These are phyloP conservation scores for Nestor notabilis DNA, from an alignment of 2,113 vertebrate species.

Conservation along the genomic window DNA sequence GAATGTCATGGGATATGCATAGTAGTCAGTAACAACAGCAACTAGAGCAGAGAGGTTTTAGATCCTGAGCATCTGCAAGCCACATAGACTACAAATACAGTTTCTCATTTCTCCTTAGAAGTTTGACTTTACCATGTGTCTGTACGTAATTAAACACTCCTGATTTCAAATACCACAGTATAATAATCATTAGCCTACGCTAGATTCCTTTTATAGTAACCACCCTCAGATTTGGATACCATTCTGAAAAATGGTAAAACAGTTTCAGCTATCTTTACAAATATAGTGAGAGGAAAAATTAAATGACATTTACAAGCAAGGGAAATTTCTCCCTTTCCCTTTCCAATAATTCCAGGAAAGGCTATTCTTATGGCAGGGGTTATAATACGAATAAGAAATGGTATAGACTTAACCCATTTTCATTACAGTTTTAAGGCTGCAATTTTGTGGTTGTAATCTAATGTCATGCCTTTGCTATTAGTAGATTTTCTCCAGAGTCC, in stretches of 20 bases:
- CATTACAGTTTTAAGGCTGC: constrained; percentile 44
- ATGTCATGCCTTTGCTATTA: constrained; percentile 62
- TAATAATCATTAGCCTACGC: background rate
- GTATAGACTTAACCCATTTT: constrained; percentile 46
- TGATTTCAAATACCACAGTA: background rate
- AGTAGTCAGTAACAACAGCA: background rate
- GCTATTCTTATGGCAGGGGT: constrained; percentile 27
- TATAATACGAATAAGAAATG: constrained; percentile 7
- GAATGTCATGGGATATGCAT: background rate
- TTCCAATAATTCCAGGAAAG: constrained; percentile 28
- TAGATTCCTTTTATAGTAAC: background rate
- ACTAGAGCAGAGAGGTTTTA: background rate
- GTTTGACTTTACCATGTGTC: background rate
- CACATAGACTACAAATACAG: background rate
- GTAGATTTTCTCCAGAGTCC: constrained; percentile 51
- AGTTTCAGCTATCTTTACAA: constrained; percentile 10
- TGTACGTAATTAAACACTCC: background rate
- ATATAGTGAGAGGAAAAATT: background rate
- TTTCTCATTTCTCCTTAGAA: background rate
- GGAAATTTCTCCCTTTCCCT: constrained; percentile 42
- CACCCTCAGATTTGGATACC: background rate
- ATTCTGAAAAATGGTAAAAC: constrained; percentile 1
- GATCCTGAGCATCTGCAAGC: background rate
- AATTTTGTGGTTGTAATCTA: constrained; percentile 64
- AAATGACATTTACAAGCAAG: constrained; percentile 2